Percentiles rank a stretch among this genome's conserved stretches.
phyloP scores from a whole-genome alignment of 2,797 vertebrate genomes.

The Nannoperca australis region DNA sequence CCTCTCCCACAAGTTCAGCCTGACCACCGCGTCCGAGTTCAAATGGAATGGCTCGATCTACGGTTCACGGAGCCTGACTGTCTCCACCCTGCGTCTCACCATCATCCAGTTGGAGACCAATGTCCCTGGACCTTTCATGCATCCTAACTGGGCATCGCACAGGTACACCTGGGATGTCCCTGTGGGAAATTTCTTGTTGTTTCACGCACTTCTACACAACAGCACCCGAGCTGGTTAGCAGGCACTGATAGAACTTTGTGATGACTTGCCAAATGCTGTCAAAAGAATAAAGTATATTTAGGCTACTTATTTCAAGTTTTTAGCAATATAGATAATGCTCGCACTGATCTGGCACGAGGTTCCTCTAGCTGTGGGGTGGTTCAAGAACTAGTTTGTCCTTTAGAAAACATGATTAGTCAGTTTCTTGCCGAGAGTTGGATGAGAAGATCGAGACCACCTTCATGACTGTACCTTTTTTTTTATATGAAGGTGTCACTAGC shows the following conservation, averaged over 20 bases:
- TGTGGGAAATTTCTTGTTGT: neutral
- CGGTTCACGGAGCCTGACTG: slow-evolving; percentile 92
- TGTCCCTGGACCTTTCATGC: slow-evolving; percentile 95
- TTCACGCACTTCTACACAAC: neutral
- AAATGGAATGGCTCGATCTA: slow-evolving; percentile 98
- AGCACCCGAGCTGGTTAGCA: neutral
- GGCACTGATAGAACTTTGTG: neutral
- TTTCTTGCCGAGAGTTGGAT: neutral
- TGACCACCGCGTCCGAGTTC: slow-evolving; percentile 95
- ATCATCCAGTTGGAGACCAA: slow-evolving; percentile 97
- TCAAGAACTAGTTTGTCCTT: neutral
- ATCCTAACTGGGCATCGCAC: slow-evolving; percentile 99
- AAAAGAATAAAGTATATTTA: neutral
- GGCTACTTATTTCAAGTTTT: neutral
- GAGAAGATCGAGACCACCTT: no score
- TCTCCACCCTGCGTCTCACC: slow-evolving; percentile 95
- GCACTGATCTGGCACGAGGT: neutral
- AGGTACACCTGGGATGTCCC: slow-evolving; percentile 81
- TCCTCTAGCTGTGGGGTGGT: neutral
- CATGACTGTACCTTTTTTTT: no score
- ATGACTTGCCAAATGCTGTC: neutral
- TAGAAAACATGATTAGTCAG: neutral
- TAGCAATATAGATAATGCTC: neutral
- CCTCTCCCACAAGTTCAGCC: slow-evolving; percentile 97
- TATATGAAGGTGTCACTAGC: no score